These are phyloP conservation scores for Tipula unca DNA, from an alignment of 2,888 invertebrate genomes.

Conservation along the genomic window DNA sequence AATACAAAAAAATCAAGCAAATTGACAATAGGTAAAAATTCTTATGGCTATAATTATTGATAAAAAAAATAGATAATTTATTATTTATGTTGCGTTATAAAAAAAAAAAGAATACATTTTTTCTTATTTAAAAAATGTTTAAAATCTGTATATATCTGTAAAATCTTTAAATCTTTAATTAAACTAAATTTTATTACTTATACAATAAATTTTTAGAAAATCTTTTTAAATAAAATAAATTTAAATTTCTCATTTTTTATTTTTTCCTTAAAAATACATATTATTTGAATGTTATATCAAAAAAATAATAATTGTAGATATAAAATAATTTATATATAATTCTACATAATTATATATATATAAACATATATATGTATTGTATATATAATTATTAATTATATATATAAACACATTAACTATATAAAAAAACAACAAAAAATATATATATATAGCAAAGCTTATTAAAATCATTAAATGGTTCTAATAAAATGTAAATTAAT, in stretches of 20 bases:
- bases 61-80: not conserved
- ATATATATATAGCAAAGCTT: not conserved
- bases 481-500: conserved; percentile 9
- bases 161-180: not conserved
- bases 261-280: not conserved
- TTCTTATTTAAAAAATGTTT: not conserved
- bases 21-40: not conserved
- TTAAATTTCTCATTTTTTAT: not conserved
- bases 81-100: not conserved
- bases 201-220: not conserved
- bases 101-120: not conserved
- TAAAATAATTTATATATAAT: not conserved
- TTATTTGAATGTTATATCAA: not conserved
- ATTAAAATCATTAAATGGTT: conserved; percentile 8
- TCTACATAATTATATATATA: not conserved
- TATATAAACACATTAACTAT: not conserved
- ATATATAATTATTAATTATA: too few species aligned
- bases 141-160: not conserved
- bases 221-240: conserved; percentile 1
- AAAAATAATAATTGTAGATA: not conserved
- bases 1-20: not conserved
- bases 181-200: not conserved
- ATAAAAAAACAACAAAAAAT: not conserved
- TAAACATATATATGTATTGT: not conserved
- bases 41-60: not conserved